Evolutionary conservation across 2,113 vertebrate species (phyloP).

Genomic region (Vulpes ferrilata): DNA sequence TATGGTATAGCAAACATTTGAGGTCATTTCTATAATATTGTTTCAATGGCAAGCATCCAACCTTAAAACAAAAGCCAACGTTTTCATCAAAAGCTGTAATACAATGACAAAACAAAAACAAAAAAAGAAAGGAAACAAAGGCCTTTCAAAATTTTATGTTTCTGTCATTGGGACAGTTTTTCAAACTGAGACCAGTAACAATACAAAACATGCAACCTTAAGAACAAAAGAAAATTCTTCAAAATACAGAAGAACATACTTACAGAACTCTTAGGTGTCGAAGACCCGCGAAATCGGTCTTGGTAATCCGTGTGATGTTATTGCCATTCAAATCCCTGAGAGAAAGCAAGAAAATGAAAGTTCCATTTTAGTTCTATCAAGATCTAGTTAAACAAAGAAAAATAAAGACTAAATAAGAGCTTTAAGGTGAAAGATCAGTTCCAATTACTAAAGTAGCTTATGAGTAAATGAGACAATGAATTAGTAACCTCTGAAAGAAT

Average conservation of each 20-base stretch:
- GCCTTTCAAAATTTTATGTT: slow-evolving; percentile 2
- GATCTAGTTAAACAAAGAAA: slow-evolving; percentile 26
- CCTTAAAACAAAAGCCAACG: slow-evolving; percentile 24
- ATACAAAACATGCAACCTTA: slow-evolving; percentile 16
- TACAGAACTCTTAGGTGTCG: slow-evolving; percentile 97
- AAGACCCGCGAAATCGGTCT: slow-evolving; percentile 97
- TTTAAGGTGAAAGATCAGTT: neutral
- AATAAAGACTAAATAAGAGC: neutral
- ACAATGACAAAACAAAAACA: neutral
- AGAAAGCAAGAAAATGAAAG: slow-evolving; percentile 83
- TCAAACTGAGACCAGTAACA: neutral
- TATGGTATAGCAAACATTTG: slow-evolving; percentile 48
- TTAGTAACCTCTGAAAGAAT: neutral
- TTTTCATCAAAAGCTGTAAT: slow-evolving; percentile 58
- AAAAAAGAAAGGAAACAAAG: neutral
- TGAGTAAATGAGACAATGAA: neutral
- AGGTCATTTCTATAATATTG: slow-evolving; percentile 38
- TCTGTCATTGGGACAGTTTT: neutral
- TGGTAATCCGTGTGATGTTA: slow-evolving; percentile 98
- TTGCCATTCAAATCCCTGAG: slow-evolving; percentile 98
- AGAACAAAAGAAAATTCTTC: slow-evolving; percentile 11
- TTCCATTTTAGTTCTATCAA: slow-evolving; percentile 54
- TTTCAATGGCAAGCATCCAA: slow-evolving; percentile 55
- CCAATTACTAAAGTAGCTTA: neutral
- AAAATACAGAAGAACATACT: slow-evolving; percentile 86